These are phyloP conservation scores for Porites australiensis DNA, from an alignment of 64 coral and sea anemone species.

Conservation along the genomic window DNA sequence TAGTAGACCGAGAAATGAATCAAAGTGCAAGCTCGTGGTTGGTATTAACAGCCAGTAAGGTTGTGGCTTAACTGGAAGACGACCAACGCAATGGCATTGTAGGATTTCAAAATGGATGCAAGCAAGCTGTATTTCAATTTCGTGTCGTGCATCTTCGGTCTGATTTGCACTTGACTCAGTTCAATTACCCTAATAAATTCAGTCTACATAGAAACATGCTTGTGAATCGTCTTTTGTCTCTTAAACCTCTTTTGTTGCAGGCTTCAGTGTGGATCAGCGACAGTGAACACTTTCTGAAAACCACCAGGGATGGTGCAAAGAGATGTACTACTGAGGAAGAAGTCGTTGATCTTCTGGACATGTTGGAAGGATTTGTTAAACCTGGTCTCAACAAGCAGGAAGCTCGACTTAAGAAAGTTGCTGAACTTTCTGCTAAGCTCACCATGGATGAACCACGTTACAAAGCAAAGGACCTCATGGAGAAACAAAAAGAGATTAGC, in stretches of 20 bases:
- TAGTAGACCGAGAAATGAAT: not conserved
- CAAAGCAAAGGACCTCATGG: constrained; percentile 86
- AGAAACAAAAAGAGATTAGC: constrained; percentile 81
- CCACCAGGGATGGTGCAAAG: constrained; percentile 82
- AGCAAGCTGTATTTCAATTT: too few species aligned
- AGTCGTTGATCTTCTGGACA: constrained; percentile 84
- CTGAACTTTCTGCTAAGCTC: constrained; percentile 91
- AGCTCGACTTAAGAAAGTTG: constrained; percentile 81
- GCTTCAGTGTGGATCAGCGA: constrained; percentile 91
- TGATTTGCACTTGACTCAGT: too few species aligned
- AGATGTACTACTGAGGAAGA: constrained; percentile 93
- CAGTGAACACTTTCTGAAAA: constrained; percentile 95
- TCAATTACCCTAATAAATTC: too few species aligned
- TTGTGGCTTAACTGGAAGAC: too few species aligned
- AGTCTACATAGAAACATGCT: too few species aligned
- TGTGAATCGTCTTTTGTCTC: too few species aligned
- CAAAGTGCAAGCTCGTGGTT: too few species aligned
- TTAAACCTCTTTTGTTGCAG: constrained; percentile 24
- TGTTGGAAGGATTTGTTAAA: constrained; percentile 90
- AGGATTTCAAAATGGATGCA: too few species aligned
- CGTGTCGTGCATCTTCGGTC: too few species aligned
- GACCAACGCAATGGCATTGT: too few species aligned
- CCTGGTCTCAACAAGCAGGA: constrained; percentile 94
- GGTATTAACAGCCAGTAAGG: too few species aligned
- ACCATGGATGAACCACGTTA: constrained; percentile 77